Conservation (phyloP, 2,888 invertebrate species). For the Pammene aurita region DNA sequence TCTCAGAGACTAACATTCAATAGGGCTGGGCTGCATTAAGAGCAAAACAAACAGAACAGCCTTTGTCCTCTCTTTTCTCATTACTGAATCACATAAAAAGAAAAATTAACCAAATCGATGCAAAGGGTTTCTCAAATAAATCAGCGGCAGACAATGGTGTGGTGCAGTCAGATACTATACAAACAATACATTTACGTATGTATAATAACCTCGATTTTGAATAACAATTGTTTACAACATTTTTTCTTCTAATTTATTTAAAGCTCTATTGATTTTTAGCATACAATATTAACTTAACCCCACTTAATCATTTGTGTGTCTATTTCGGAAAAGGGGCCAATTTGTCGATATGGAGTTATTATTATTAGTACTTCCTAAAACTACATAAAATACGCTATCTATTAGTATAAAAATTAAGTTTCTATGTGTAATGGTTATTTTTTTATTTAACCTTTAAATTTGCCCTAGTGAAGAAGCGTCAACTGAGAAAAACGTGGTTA, state of each 20-base stretch:
- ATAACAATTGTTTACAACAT: slow-evolving; percentile 27
- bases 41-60: slow-evolving; percentile 38
- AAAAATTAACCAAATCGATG: slow-evolving; percentile 41
- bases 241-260: slow-evolving; percentile 21
- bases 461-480: no score
- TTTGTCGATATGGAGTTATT: no score
- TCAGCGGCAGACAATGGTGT: slow-evolving; percentile 40
- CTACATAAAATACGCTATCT: no score
- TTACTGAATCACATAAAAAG: slow-evolving; percentile 42
- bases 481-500: no score
- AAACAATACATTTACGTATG: slow-evolving; percentile 15
- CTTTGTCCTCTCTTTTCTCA: slow-evolving; percentile 38
- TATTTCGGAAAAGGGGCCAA: no score
- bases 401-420: no score
- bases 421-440: no score
- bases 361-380: no score
- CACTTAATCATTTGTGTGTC: slow-evolving; percentile 17
- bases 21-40: slow-evolving; percentile 16
- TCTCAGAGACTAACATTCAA: slow-evolving; percentile 20
- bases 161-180: slow-evolving; percentile 28
- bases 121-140: slow-evolving; percentile 41
- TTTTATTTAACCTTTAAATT: no score
- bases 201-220: slow-evolving; percentile 24
- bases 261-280: not conserved
- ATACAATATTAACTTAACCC: slow-evolving; percentile 2